These are phyloP conservation scores for Mirza zaza DNA, from an alignment of 2,113 vertebrate species.

Conservation along the genomic window DNA sequence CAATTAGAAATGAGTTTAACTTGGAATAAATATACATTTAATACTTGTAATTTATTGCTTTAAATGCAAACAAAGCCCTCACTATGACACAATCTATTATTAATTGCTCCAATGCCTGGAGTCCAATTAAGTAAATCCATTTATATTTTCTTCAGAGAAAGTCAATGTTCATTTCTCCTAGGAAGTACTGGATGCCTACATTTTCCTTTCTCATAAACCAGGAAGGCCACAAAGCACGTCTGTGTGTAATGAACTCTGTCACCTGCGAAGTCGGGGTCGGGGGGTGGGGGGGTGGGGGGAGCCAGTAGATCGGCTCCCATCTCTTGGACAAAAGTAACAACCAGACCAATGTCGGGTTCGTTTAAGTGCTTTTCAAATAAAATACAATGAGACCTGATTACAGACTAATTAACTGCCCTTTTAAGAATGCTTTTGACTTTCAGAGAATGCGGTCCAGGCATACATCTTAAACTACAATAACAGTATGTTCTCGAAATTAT, in stretches of 20 bases:
- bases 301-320: neutral
- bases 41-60: slow-evolving; percentile 95
- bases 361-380: slow-evolving; percentile 52
- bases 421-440: slow-evolving; percentile 17
- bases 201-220: slow-evolving; percentile 73
- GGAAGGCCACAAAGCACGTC: slow-evolving; percentile 78
- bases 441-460: neutral
- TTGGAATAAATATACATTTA: slow-evolving; percentile 98
- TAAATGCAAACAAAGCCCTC: slow-evolving; percentile 90
- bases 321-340: slow-evolving; percentile 31
- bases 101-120: slow-evolving; percentile 91
- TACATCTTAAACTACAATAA: neutral
- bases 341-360: slow-evolving; percentile 28
- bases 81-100: slow-evolving; percentile 95
- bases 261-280: neutral
- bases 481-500: slow-evolving; percentile 37
- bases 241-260: slow-evolving; percentile 73
- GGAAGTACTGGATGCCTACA: slow-evolving; percentile 77
- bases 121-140: slow-evolving; percentile 94
- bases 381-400: neutral
- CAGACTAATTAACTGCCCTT: slow-evolving; percentile 34
- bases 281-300: no score
- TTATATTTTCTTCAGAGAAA: slow-evolving; percentile 91
- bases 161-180: slow-evolving; percentile 92
- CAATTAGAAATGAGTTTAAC: slow-evolving; percentile 98